phyloP scores from a whole-genome alignment of 2,888 invertebrate species.

The Arctia plantaginis region DNA sequence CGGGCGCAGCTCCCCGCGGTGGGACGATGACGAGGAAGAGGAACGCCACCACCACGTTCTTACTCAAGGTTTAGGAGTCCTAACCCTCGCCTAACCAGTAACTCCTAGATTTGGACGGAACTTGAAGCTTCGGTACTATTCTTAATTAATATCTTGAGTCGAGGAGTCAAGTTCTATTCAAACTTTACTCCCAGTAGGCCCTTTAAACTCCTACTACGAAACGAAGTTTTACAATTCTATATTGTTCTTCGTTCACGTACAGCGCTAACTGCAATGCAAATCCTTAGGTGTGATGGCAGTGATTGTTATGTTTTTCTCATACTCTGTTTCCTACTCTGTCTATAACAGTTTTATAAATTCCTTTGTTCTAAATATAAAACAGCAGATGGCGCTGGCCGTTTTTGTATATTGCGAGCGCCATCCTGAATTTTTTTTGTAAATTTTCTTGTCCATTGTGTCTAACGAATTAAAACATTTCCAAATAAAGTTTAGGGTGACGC shows the following conservation, averaged over 20 bases:
- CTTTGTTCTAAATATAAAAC: conserved; percentile 34
- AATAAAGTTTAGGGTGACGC: conserved; percentile 78
- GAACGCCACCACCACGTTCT: conserved; percentile 76
- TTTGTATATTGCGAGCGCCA: conserved; percentile 76
- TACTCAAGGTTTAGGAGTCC: conserved; percentile 79
- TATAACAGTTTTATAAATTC: conserved; percentile 25
- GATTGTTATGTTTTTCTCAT: conserved; percentile 65
- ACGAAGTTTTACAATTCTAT: conserved; percentile 45
- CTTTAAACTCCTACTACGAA: conserved; percentile 56
- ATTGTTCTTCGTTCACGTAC: conserved; percentile 62
- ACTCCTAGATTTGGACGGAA: conserved; percentile 52
- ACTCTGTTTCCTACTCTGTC: conserved; percentile 23
- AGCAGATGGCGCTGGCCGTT: conserved; percentile 84
- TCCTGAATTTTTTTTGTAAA: conserved; percentile 70
- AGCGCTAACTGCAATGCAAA: conserved; percentile 70
- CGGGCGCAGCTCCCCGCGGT: conserved; percentile 81
- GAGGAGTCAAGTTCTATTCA: conserved; percentile 73
- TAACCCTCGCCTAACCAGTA: conserved; percentile 53
- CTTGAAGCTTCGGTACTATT: conserved; percentile 41
- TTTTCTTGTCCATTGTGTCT: conserved; percentile 18
- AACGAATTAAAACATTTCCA: conserved; percentile 23
- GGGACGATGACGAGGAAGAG: conserved; percentile 81
- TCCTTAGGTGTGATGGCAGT: conserved; percentile 72
- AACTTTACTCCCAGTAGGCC: conserved; percentile 57
- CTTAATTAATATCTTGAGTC: neutral